Conservation (phyloP, 2,113 vertebrate genomes). For the Calyptomena viridis region DNA sequence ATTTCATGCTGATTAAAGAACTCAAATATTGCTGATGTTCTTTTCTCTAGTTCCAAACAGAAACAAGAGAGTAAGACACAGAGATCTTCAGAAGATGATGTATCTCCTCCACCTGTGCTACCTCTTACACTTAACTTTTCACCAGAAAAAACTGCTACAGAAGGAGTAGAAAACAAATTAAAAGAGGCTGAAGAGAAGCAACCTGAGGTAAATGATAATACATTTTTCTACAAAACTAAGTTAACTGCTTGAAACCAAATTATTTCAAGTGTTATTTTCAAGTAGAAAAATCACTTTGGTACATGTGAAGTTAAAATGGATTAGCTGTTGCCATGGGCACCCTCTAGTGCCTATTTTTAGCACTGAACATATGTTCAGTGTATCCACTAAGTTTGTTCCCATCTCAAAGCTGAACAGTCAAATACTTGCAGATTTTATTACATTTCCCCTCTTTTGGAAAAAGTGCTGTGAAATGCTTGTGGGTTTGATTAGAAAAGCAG, state of each 20-base stretch:
- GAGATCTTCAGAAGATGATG: neutral
- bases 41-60: conserved; percentile 20
- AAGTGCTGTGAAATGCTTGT: neutral
- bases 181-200: neutral
- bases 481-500: neutral
- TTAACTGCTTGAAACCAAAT: neutral
- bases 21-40: neutral
- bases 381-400: neutral
- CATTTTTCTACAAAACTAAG: neutral
- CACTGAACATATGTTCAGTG: neutral
- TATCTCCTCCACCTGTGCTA: conserved; percentile 6
- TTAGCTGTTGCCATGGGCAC: neutral
- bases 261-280: neutral
- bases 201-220: conserved; percentile 39
- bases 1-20: neutral
- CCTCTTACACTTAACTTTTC: conserved; percentile 75
- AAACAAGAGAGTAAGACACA: neutral
- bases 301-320: neutral
- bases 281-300: neutral
- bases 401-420: neutral
- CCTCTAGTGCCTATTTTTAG: neutral
- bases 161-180: neutral
- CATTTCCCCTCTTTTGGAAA: neutral
- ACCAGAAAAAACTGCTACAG: conserved; percentile 57
- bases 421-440: neutral